These are phyloP conservation scores for Coreoperca whiteheadi DNA, from an alignment of 2,113 vertebrate genomes.

Conservation along the genomic window DNA sequence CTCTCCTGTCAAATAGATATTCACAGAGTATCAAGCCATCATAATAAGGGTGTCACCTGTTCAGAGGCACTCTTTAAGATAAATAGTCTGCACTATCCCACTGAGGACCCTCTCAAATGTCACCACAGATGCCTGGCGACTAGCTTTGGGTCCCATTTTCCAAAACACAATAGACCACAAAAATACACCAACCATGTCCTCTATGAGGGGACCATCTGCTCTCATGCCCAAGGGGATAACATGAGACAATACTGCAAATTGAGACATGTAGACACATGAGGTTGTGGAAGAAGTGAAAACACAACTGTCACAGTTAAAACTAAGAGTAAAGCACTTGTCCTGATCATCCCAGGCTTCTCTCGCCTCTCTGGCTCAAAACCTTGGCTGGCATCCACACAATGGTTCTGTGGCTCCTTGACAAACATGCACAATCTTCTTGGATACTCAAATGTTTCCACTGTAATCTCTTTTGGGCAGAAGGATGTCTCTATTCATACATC, in stretches of 20 bases:
- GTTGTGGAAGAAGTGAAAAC: constrained; percentile 25
- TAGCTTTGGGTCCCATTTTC: constrained; percentile 51
- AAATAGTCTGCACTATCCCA: constrained; percentile 27
- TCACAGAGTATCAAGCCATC: constrained; percentile 4
- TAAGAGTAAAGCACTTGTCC: constrained; percentile 26
- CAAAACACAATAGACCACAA: constrained; percentile 68
- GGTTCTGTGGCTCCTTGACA: constrained; percentile 18
- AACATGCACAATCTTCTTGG: constrained; percentile 3
- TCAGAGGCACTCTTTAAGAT: constrained; percentile 18
- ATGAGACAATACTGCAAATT: constrained; percentile 49
- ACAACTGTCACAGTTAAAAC: constrained; percentile 29
- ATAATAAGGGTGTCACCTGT: constrained; percentile 19
- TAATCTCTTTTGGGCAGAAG: not conserved
- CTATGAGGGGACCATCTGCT: constrained; percentile 37
- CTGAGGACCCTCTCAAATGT: constrained; percentile 67
- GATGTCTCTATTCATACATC: constrained; percentile 16
- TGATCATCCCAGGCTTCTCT: not conserved
- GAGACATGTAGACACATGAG: constrained; percentile 36
- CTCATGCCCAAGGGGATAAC: constrained; percentile 38
- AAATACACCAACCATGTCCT: constrained; percentile 47
- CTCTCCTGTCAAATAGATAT: not conserved
- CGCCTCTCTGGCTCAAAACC: constrained; percentile 14
- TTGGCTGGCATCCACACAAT: constrained; percentile 29
- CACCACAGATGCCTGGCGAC: constrained; percentile 69
- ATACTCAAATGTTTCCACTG: not conserved